phyloP scores from a whole-genome alignment of 2,113 vertebrate genomes.

The Agelaius phoeniceus region DNA sequence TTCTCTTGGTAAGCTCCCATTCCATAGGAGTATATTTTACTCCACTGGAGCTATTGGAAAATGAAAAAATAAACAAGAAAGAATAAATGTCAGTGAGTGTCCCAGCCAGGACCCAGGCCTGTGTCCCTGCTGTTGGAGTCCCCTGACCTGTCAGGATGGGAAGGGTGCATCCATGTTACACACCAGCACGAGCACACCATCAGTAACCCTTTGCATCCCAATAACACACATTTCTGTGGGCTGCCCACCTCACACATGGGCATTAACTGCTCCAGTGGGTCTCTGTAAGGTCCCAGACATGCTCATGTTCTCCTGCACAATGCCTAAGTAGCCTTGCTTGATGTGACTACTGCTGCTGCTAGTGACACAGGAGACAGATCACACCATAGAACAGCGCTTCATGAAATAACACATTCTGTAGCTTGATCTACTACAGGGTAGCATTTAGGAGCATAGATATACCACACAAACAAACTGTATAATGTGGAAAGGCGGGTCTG shows the following conservation, averaged over 20 bases:
- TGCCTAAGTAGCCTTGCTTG: not conserved
- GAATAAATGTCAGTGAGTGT: not conserved
- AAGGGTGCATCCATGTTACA: not conserved
- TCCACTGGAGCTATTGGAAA: not conserved
- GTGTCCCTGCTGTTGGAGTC: not conserved
- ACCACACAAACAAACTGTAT: not conserved
- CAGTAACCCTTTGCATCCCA: not conserved
- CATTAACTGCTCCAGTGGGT: not conserved
- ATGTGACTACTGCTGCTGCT: fast-evolving
- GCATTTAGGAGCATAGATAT: not conserved
- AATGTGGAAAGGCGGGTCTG: not conserved
- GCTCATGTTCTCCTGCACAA: not conserved
- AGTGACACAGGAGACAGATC: not conserved
- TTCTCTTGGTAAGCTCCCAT: not conserved
- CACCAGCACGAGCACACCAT: not conserved
- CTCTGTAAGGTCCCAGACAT: not conserved
- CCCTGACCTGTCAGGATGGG: not conserved
- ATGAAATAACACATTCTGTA: not conserved
- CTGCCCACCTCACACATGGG: not conserved
- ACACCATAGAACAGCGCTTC: not conserved
- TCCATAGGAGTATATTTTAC: not conserved
- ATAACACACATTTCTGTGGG: fast-evolving
- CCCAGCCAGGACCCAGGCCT: not conserved
- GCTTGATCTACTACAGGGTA: not conserved
- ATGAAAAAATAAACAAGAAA: not conserved